Conservation (phyloP, 1,140 invertebrate species). For the Choristoneura fumiferana region DNA sequence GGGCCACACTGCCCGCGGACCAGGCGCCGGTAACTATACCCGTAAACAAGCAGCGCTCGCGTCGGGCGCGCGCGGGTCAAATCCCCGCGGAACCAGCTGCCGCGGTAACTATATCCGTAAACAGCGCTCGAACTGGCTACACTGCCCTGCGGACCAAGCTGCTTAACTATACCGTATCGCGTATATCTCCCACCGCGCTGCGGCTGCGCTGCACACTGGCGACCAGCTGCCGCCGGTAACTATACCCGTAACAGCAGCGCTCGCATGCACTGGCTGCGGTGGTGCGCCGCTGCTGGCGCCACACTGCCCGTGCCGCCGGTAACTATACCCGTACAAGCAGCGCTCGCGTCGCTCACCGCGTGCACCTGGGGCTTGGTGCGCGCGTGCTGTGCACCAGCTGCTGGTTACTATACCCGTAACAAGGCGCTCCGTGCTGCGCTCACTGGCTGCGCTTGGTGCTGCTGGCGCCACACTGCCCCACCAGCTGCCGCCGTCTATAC, state of each 20-base stretch:
- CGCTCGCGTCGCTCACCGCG: too few species aligned
- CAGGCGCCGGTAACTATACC: conserved; percentile 56
- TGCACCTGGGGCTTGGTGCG: too few species aligned
- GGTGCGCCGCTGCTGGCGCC: conserved; percentile 81
- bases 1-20: conserved; percentile 69
- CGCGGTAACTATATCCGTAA: too few species aligned
- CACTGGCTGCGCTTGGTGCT: conserved; percentile 82
- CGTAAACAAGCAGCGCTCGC: too few species aligned
- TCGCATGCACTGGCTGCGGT: conserved; percentile 83
- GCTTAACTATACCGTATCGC: too few species aligned
- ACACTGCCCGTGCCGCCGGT: conserved; percentile 60
- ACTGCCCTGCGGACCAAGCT: too few species aligned
- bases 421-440: too few species aligned
- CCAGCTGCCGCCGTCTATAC: too few species aligned
- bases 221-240: conserved; percentile 56
- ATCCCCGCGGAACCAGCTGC: conserved; percentile 83
- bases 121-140: too few species aligned
- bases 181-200: conserved; percentile 82
- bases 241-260: conserved; percentile 81
- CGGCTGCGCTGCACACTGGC: conserved; percentile 80
- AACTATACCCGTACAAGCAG: too few species aligned
- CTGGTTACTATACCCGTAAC: too few species aligned
- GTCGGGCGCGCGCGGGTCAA: conserved; percentile 77
- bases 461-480: conserved; percentile 77
- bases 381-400: too few species aligned